phyloP scores from a whole-genome alignment of 2,888 invertebrate species.

The Tribolium freemani region DNA sequence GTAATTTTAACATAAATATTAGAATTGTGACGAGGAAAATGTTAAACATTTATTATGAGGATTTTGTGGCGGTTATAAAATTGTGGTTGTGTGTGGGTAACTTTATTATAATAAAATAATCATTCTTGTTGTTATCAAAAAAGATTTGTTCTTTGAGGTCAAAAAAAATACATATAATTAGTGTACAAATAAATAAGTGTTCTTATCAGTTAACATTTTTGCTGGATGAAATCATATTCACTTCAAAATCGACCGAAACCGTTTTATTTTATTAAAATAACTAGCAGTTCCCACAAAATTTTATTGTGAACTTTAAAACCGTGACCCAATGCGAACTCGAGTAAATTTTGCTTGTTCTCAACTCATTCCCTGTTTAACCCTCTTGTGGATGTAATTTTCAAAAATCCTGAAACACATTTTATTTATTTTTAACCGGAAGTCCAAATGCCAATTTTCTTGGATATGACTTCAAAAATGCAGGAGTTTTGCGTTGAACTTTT shows the following conservation, averaged over 20 bases:
- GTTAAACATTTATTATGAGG: background rate
- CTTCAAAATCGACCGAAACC: background rate
- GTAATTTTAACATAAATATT: background rate
- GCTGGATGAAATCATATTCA: slow-evolving; percentile 14
- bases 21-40: background rate
- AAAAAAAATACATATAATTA: background rate
- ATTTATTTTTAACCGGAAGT: too few relatives aligned
- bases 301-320: too few relatives aligned
- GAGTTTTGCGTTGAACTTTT: too few relatives aligned
- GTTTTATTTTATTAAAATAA: too few relatives aligned
- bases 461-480: too few relatives aligned
- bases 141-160: background rate
- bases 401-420: too few relatives aligned
- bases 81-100: background rate
- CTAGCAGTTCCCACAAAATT: too few relatives aligned
- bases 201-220: slow-evolving; percentile 20
- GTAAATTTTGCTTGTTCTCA: too few relatives aligned
- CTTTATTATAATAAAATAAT: background rate
- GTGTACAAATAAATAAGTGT: background rate
- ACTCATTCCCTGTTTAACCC: too few relatives aligned
- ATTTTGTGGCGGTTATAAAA: background rate
- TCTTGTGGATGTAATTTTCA: too few relatives aligned
- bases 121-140: background rate
- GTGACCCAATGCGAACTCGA: too few relatives aligned
- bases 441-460: too few relatives aligned